A percentile compares a stretch with the other conserved stretches of the same genome.
These are phyloP conservation scores for Triplophysa rosa DNA, from an alignment of 2,113 vertebrate species.

Conservation along the genomic window DNA sequence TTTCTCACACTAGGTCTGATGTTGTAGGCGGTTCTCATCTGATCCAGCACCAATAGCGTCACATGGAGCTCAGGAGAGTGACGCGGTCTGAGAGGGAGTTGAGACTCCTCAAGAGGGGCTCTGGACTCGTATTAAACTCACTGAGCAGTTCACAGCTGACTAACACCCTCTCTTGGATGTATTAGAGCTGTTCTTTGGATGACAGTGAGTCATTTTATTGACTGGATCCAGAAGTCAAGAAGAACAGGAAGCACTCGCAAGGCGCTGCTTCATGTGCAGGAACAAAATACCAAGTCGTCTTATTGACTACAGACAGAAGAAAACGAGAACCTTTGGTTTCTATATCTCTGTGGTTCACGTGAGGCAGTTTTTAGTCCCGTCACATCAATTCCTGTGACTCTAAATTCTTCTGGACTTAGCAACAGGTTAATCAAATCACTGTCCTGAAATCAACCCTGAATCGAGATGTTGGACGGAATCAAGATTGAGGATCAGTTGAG, in stretches of 20 bases:
- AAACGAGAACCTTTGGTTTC: background rate
- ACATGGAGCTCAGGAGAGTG: background rate
- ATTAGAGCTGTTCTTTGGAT: background rate
- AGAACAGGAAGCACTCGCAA: background rate
- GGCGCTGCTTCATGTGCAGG: background rate
- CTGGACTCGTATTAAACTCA: background rate
- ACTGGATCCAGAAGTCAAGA: background rate
- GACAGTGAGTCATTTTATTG: background rate
- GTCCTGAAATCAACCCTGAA: conserved; percentile 64
- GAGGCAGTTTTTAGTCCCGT: background rate
- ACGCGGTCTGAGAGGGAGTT: conserved; percentile 7
- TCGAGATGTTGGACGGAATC: conserved; percentile 84
- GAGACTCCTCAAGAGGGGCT: conserved; percentile 19
- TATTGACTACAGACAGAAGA: background rate
- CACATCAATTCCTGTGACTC: background rate
- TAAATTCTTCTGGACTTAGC: conserved; percentile 72
- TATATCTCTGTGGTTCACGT: background rate
- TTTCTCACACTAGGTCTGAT: background rate
- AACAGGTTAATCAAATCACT: conserved; percentile 73
- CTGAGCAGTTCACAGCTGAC: background rate
- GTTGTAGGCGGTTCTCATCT: conserved; percentile 23
- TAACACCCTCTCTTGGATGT: background rate
- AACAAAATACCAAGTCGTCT: background rate
- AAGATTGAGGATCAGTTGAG: conserved; percentile 83
- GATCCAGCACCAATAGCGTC: conserved; percentile 30